Percentiles rank a stretch among this genome's conserved stretches.
These are phyloP conservation scores for Brassicogethes aeneus DNA, from an alignment of 2,888 invertebrate species.

Conservation along the genomic window DNA sequence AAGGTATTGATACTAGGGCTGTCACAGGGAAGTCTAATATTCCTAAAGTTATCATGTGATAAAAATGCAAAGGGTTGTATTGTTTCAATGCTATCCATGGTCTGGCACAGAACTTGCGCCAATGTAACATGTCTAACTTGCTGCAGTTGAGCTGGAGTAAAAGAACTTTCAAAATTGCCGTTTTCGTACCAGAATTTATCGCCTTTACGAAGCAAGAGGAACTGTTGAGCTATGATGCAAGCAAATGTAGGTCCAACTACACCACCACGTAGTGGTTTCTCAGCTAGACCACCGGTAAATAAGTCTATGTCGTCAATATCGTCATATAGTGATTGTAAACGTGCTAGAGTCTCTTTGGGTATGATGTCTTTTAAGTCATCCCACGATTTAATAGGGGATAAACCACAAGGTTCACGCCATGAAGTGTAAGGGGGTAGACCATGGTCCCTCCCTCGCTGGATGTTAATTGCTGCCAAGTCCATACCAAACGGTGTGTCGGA, in stretches of 20 bases:
- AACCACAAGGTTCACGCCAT: constrained; percentile 73
- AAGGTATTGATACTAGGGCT: constrained; percentile 45
- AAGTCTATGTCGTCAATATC: constrained; percentile 77
- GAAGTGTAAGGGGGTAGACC: constrained; percentile 71
- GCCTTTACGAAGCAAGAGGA: constrained; percentile 65
- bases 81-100: constrained; percentile 54
- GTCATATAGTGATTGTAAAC: constrained; percentile 48
- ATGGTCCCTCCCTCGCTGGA: constrained; percentile 81
- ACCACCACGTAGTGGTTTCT: constrained; percentile 69
- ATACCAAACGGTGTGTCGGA: constrained; percentile 64
- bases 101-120: constrained; percentile 63
- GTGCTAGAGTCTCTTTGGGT: constrained; percentile 52
- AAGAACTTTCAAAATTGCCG: constrained; percentile 60
- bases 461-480: constrained; percentile 81
- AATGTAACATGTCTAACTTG: constrained; percentile 62
- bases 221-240: constrained; percentile 82
- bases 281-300: constrained; percentile 75
- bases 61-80: constrained; percentile 66
- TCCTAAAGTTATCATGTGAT: constrained; percentile 50
- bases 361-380: constrained; percentile 62
- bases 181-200: constrained; percentile 84
- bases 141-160: constrained; percentile 67
- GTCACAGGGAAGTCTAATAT: constrained; percentile 50
- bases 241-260: constrained; percentile 82
- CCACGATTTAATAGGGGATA: constrained; percentile 58